A percentile compares a stretch with the other conserved stretches of the same genome.
These are phyloP conservation scores for Zaprionus lineosus DNA, from an alignment of 2,888 invertebrate species.

Conservation along the genomic window DNA sequence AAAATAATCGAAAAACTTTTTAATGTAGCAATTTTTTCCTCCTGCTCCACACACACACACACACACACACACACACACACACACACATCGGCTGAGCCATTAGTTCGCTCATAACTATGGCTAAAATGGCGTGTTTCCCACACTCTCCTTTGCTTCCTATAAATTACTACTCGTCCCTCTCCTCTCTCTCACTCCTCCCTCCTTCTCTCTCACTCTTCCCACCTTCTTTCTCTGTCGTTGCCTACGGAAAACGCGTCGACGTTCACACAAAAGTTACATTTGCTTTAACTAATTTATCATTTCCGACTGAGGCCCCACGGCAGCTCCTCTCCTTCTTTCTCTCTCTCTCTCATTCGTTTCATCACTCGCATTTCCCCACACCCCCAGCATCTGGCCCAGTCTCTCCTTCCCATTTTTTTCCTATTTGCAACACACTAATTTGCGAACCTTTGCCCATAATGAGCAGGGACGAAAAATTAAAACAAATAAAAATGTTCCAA, in stretches of 20 bases:
- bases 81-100: conserved; percentile 11
- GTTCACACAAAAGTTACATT: conserved; percentile 39
- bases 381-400: too few species aligned
- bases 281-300: conserved; percentile 53
- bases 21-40: conserved; percentile 34
- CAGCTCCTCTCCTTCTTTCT: not conserved
- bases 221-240: not conserved
- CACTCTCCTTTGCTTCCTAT: too few species aligned
- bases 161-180: too few species aligned
- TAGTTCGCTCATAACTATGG: conserved; percentile 26
- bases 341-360: too few species aligned
- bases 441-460: conserved; percentile 37
- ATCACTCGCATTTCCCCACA: too few species aligned
- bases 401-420: not conserved
- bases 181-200: not conserved
- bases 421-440: conserved; percentile 32
- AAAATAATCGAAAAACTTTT: conserved; percentile 68
- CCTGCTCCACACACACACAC: too few species aligned
- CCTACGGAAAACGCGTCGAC: conserved; percentile 14
- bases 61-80: too few species aligned
- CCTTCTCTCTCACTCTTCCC: not conserved
- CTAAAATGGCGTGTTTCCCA: too few species aligned
- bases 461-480: conserved; percentile 4
- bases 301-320: conserved; percentile 20
- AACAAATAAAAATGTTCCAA: not conserved